Base-by-base conservation (phyloP, 2,888 invertebrate species). In the Epinotia brunnichana region DNA sequence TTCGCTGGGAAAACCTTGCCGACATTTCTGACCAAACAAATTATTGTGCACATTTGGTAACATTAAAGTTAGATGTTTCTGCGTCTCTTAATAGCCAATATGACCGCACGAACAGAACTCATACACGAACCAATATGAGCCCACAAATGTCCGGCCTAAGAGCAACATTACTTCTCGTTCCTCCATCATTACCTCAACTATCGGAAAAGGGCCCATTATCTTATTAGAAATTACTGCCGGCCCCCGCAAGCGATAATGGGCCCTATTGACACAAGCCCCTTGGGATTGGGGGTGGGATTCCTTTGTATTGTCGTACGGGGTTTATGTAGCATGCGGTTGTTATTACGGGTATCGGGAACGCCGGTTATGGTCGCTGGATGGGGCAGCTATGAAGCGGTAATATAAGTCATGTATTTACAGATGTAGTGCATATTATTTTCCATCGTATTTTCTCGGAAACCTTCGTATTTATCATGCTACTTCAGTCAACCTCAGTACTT, bases 181-280 rank as follows among this genome's bases (percentile, higher is more conserved):
- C 62, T 69, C 15, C 70, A 48, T 73, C 68, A 63, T 69, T 73
- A 69, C 72, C 35, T 57, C 69, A 69, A 78, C 84, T 87, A 89
- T 89, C 86, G 87, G 87, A 86, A 87, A 82, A 81, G 82, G 78
- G 39, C 86, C 83, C 86, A 87, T 87, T 88, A 86, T 85, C 85
- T 89, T 89, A 90, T 89, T 88, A 89, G 87, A 85, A 89, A 85
- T 86, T 86, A 87, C 85, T 83, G 81, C 73, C 63, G 67, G 51
- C 9, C 15, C 60, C 56, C 21, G 24, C 81, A 81, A 66, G 77
- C 82, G 73, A 85, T 81, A 79, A 74, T 81, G 72, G 74, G 44
- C 79, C 75, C 77, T 86, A 82, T 80, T 69, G 79, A 76, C 77
- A 63, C 19, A 59, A 48, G 66, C 75, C 76, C 70, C 67, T n/a